Evolutionary conservation across 2,888 invertebrate species (phyloP), one percentile per base, ranked within the genome.

Genomic region (Entomobrya multifasciata): DNA sequence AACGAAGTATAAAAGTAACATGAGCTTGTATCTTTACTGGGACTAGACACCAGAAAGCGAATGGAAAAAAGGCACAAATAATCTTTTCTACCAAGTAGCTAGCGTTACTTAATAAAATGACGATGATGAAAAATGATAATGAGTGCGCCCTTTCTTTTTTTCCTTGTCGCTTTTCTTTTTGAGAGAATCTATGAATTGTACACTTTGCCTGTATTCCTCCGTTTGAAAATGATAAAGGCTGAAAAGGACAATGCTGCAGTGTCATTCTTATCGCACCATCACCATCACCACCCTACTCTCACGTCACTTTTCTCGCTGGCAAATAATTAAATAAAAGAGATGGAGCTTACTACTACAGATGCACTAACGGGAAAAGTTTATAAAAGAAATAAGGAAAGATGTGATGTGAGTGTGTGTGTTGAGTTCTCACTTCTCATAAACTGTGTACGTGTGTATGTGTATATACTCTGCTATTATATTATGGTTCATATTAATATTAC

Each of bases 41-140:
- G n/a, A n/a, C n/a, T n/a, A n/a, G n/a, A n/a, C n/a, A n/a, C n/a
- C n/a, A n/a, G n/a, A n/a, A n/a, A n/a, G n/a, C n/a, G n/a, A n/a
- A n/a, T 36, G 36, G 8, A 36, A 36, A 36, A 36, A 36, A 4
- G 36, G 36, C 4, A 36, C 36, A 36, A 6, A 8, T 6, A 36
- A 36, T 36, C 36, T 4, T n/a, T n/a, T n/a, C n/a, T 4, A 36
- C 4, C 36, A 36, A 36, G 36, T 36, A 36, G 36, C 36, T 36
- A 8, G 36, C 36, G 5, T 36, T 6, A 36, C 36, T 36, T 36
- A 36, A 36, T 36, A 36, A 36, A 6, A 30, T n/a, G 15, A 13
- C 15, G 65, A 41, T 36, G 65, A 65, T 65, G 65, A 65, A 65
- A 65, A 65, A 65, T 65, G 65, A 65, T 65, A 65, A 65, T 65